These are phyloP conservation scores for Hecatera dysodea DNA, from an alignment of 2,888 invertebrate genomes.

Conservation along the genomic window DNA sequence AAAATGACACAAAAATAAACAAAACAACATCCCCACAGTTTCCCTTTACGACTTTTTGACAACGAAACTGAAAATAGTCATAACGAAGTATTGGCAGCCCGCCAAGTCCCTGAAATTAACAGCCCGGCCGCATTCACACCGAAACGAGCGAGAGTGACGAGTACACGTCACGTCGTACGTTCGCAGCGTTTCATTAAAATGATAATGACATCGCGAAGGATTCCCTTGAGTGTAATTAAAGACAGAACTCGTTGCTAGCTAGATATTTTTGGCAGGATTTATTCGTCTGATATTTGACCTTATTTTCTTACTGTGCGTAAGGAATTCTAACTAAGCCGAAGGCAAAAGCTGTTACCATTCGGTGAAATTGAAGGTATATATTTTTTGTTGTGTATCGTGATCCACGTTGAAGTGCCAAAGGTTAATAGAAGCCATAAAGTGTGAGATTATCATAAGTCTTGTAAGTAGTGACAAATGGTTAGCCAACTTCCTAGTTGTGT, in stretches of 20 bases:
- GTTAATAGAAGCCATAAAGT: slow-evolving; percentile 38
- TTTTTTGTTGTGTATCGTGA: slow-evolving; percentile 11
- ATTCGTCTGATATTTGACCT: slow-evolving; percentile 41
- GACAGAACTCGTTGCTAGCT: slow-evolving; percentile 35
- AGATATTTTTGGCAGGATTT: slow-evolving; percentile 51
- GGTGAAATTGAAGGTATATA: slow-evolving; percentile 21
- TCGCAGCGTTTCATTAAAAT: slow-evolving; percentile 60
- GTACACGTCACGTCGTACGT: slow-evolving; percentile 17
- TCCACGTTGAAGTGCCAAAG: slow-evolving; percentile 3
- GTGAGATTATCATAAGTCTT: slow-evolving; percentile 26
- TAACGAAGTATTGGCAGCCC: slow-evolving; percentile 58
- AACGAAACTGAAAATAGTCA: slow-evolving; percentile 48
- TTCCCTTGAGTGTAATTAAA: slow-evolving; percentile 47
- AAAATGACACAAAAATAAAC: slow-evolving; percentile 28
- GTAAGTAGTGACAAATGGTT: slow-evolving; percentile 17
- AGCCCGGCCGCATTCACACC: slow-evolving; percentile 45
- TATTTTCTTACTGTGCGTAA: slow-evolving; percentile 24
- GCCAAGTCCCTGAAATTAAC: slow-evolving; percentile 60
- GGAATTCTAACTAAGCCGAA: not conserved
- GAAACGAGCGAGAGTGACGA: slow-evolving; percentile 38
- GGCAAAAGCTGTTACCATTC: not conserved
- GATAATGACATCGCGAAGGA: slow-evolving; percentile 49
- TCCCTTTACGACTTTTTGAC: slow-evolving; percentile 42
- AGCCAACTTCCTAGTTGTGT: slow-evolving; percentile 25
- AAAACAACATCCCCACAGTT: slow-evolving; percentile 19